Evolutionary conservation across 2,888 invertebrate genomes (phyloP).

Genomic region (Artemia sinica): DNA sequence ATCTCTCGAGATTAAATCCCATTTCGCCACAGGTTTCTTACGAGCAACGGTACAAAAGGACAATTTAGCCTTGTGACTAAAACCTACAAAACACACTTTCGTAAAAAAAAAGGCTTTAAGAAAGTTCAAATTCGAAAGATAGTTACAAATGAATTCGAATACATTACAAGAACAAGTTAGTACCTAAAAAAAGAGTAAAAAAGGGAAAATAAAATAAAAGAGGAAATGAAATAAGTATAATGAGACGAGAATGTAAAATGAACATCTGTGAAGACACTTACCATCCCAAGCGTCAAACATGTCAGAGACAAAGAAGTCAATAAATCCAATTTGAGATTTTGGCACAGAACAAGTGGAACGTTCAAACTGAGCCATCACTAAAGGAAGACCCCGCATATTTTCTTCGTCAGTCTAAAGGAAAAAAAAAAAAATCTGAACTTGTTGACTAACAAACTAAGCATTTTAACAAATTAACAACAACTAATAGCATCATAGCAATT

Average conservation of each 20-base stretch:
- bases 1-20: too few relatives aligned
- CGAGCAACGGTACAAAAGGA: too few relatives aligned
- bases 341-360: constrained; percentile 85
- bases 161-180: neutral
- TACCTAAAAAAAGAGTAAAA: neutral
- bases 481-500: too few relatives aligned
- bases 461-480: too few relatives aligned
- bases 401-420: constrained; percentile 74
- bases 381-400: constrained; percentile 65
- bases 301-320: constrained; percentile 90
- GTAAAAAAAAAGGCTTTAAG: neutral
- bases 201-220: constrained; percentile 7
- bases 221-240: neutral
- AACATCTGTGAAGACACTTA: constrained; percentile 27
- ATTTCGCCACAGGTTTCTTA: too few relatives aligned
- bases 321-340: constrained; percentile 90
- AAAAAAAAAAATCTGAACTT: constrained; percentile 22
- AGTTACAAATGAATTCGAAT: neutral
- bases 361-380: constrained; percentile 98
- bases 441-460: too few relatives aligned
- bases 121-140: neutral
- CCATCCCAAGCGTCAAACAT: constrained; percentile 97
- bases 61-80: too few relatives aligned
- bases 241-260: too few relatives aligned
- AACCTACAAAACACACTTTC: too few relatives aligned